phyloP scores from a whole-genome alignment of 2,797 vertebrate genomes.

The Lepidocolaptes lacrymiger region DNA sequence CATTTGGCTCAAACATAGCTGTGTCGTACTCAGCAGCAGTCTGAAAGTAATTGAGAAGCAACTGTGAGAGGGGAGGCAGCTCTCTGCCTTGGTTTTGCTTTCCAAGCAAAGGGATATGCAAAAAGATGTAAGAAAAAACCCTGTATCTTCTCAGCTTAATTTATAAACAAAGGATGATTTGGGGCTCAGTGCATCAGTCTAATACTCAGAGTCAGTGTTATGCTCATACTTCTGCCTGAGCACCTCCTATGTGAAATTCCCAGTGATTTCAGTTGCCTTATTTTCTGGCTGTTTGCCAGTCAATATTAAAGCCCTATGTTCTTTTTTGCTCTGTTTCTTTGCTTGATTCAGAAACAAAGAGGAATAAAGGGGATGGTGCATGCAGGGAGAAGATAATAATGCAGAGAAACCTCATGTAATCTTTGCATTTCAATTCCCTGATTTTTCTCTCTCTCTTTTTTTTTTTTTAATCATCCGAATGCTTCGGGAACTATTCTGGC shows the following conservation, averaged over 20 bases:
- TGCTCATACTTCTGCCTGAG: not conserved
- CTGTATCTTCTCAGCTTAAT: not conserved
- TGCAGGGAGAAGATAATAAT: not conserved
- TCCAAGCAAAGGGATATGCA: not conserved
- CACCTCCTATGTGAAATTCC: not conserved
- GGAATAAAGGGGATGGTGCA: not conserved
- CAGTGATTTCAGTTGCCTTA: not conserved
- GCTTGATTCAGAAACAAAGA: conserved; percentile 4
- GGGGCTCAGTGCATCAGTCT: not conserved
- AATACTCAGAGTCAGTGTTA: not conserved
- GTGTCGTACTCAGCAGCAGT: not conserved
- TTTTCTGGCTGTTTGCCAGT: not conserved
- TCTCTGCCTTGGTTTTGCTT: not conserved
- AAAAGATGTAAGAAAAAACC: not conserved
- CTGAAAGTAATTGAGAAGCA: not conserved
- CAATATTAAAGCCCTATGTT: not conserved
- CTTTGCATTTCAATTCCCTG: conserved; percentile 10
- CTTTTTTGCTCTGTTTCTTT: not conserved
- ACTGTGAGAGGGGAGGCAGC: not conserved
- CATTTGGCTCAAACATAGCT: not conserved
- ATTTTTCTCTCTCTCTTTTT: not conserved
- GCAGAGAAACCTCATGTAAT: not conserved
- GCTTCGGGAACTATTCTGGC: not conserved
- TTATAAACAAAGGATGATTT: not conserved
- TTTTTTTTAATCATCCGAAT: not conserved